Evolutionary conservation across 2,797 vertebrate species (phyloP), one percentile per base, ranked within the genome.

Genomic region (Hoplostethus atlanticus): DNA sequence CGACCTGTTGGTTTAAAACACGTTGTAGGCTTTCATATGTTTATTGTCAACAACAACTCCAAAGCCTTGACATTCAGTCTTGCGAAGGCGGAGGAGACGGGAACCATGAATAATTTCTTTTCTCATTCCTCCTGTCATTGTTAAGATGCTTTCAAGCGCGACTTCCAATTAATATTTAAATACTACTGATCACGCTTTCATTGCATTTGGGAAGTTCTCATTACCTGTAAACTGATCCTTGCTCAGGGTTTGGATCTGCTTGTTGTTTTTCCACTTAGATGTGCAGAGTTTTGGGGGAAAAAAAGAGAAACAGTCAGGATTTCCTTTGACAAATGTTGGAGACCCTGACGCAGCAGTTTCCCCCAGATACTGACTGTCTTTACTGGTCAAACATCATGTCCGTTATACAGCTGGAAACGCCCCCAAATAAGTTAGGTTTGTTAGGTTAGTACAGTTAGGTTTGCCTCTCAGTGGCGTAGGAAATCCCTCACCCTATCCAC

Each of bases 81-180:
- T 0, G 11, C 12, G 42, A 76, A 64, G 60, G 59, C 46, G 53
- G 47, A 47, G 31, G 50, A 34, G 60, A 62, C 38, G 7, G 38
- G 25, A 66, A 16, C 76, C 69, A 85, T 90, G 3, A 75, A 87
- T 88, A 69, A 84, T 88, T 80, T 67, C 3, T 71, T 38, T 76
- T 75, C 75, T 62, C 79, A 87, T 84, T 69, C 68, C 28, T 36
- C 8, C 48, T 57, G 55, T 77, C 56, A 59, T 77, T 90, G 77
- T 86, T 16, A 17, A 61, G 30, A 58, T 30, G 59, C 76, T 73
- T 65, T 87, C 70, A 81, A 36, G 68, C 58, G 72, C 64, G 73
- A 44, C 79, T 55, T 70, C 50, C 10, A 31, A 84, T 92, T 61
- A 83, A 89, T 88, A 86, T 91, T 91, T 89, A 77, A 91, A 85